Evolutionary conservation across 2,888 invertebrate species (phyloP).

Genomic region (Phanerotoma sp.): DNA sequence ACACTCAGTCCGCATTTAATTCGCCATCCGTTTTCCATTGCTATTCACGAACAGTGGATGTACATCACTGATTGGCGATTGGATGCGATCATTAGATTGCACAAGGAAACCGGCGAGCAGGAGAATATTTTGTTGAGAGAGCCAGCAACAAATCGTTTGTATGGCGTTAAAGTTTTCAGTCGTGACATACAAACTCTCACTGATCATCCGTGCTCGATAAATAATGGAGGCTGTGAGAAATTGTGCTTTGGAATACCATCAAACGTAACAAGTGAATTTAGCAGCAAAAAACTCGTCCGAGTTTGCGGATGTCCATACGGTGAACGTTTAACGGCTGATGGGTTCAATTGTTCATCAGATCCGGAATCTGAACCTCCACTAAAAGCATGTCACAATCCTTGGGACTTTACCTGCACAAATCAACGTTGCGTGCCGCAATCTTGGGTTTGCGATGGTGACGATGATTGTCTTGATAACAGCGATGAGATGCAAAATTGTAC

Average conservation of each 20-base stretch:
- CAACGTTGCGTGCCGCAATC: constrained; percentile 87
- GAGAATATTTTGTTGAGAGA: constrained; percentile 85
- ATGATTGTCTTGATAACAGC: constrained; percentile 93
- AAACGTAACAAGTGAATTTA: constrained; percentile 53
- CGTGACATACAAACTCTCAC: constrained; percentile 71
- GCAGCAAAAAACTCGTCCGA: constrained; percentile 58
- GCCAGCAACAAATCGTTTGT: constrained; percentile 86
- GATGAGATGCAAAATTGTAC: constrained; percentile 96
- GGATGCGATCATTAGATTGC: constrained; percentile 88
- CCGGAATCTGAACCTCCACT: constrained; percentile 85
- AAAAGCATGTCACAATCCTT: constrained; percentile 85
- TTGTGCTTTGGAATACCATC: constrained; percentile 89
- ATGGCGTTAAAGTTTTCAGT: constrained; percentile 89
- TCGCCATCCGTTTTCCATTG: constrained; percentile 89
- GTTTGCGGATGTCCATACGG: constrained; percentile 94
- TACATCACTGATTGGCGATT: constrained; percentile 97
- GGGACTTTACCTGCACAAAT: constrained; percentile 94
- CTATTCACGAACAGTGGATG: constrained; percentile 86
- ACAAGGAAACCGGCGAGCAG: constrained; percentile 85
- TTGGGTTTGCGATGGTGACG: constrained; percentile 96
- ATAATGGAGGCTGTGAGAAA: constrained; percentile 91
- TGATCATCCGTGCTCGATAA: constrained; percentile 77
- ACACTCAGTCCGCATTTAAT: constrained; percentile 86
- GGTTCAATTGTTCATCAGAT: constrained; percentile 70
- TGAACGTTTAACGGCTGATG: constrained; percentile 68